Conservation (phyloP, 2,888 invertebrate genomes). For the Troilus luridus region DNA sequence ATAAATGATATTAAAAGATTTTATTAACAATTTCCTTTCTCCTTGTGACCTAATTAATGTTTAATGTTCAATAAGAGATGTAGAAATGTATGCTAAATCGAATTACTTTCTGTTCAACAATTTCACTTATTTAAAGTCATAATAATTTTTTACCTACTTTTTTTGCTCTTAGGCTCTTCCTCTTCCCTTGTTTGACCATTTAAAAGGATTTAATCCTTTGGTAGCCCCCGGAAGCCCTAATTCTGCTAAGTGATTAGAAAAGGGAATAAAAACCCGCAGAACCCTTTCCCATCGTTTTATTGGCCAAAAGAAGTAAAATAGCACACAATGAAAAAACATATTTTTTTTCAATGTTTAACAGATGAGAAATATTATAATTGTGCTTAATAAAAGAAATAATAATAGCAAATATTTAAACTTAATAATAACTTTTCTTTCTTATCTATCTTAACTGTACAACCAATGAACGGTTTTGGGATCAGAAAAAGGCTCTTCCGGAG, state of each 20-base stretch:
- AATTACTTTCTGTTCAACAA: neutral
- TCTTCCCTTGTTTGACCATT: neutral
- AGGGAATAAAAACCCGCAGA: neutral
- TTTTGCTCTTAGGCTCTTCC: neutral
- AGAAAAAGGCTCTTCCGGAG: no score
- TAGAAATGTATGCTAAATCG: neutral
- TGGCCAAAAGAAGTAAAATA: neutral
- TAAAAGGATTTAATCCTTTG: slow-evolving; percentile 15
- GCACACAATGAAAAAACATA: neutral
- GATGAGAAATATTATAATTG: neutral
- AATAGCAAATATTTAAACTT: no score
- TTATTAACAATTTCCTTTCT: no score
- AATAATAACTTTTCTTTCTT: no score
- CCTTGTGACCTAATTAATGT: neutral
- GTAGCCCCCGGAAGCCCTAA: neutral
- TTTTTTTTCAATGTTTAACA: neutral
- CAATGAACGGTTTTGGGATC: no score
- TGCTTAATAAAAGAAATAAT: no score
- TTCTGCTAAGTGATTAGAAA: slow-evolving; percentile 8
- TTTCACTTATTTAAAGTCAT: neutral
- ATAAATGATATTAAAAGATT: no score
- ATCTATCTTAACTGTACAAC: no score
- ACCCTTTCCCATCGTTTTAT: neutral
- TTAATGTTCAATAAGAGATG: neutral
- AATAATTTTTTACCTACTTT: slow-evolving; percentile 24